phyloP scores from a whole-genome alignment of 2,113 vertebrate species.

The Equus quagga region DNA sequence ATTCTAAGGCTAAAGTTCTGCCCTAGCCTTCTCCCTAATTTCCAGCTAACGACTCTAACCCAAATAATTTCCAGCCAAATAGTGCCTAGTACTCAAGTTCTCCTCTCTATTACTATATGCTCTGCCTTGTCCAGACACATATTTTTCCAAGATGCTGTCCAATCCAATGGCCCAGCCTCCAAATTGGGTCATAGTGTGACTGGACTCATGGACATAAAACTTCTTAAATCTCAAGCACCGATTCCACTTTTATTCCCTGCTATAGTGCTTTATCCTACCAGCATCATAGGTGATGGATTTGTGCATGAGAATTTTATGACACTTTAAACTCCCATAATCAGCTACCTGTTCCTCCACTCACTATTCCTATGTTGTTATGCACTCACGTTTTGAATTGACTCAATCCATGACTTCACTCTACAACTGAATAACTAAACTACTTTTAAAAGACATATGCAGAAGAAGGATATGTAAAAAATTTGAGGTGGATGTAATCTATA shows the following conservation, averaged over 20 bases:
- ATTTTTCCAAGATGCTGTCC: not conserved
- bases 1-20: not conserved
- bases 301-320: not conserved
- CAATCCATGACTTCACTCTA: not conserved
- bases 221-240: not conserved
- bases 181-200: not conserved
- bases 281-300: not conserved
- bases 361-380: not conserved
- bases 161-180: not conserved
- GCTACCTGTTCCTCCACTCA: not conserved
- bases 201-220: not conserved
- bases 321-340: not conserved
- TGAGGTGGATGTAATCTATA: not conserved
- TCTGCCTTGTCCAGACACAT: not conserved
- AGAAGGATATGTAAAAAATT: conserved; percentile 9
- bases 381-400: not conserved
- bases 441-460: not conserved
- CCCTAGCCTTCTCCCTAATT: not conserved
- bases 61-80: not conserved
- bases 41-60: not conserved
- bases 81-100: not conserved
- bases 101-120: not conserved
- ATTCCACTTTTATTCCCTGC: not conserved
- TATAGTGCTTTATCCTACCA: not conserved
- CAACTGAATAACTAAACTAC: not conserved